Conservation (phyloP, 2,797 vertebrate species). For the Cirrhinus molitorella region DNA sequence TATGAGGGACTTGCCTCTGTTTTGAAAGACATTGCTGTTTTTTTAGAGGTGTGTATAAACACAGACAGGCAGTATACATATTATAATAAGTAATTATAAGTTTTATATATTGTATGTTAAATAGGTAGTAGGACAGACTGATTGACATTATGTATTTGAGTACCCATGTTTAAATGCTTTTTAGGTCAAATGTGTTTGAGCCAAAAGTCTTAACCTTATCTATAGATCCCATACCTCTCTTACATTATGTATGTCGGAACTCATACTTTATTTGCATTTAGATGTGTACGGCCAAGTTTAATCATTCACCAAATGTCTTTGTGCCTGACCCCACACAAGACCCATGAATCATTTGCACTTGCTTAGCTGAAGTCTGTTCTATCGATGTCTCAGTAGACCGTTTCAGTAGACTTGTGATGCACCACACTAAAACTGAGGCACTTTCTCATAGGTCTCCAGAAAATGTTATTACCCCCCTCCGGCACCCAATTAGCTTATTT, state of each 20-base stretch:
- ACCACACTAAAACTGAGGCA: neutral
- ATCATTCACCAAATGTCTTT: slow-evolving; percentile 11
- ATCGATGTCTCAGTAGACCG: slow-evolving; percentile 16
- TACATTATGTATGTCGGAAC: neutral
- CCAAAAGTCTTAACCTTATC: neutral
- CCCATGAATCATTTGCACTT: slow-evolving; percentile 25
- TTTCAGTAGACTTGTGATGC: neutral
- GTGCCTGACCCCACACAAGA: slow-evolving; percentile 1
- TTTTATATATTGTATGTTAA: too few relatives aligned
- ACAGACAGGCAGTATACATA: neutral
- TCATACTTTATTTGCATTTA: slow-evolving; percentile 1
- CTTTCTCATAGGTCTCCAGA: slow-evolving; percentile 22
- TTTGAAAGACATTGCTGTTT: neutral
- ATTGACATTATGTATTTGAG: neutral
- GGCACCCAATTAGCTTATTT: slow-evolving; percentile 25
- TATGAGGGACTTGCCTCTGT: neutral
- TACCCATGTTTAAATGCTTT: neutral
- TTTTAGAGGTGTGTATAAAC: neutral
- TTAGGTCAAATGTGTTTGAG: neutral
- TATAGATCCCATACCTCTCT: neutral
- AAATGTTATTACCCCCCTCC: slow-evolving; percentile 23
- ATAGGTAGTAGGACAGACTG: too few relatives aligned
- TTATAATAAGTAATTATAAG: too few relatives aligned
- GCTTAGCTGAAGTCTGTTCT: neutral
- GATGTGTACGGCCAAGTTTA: slow-evolving; percentile 61